These are phyloP conservation scores for Hemistola chrysoprasaria DNA, from an alignment of 2,888 invertebrate species.

Conservation along the genomic window DNA sequence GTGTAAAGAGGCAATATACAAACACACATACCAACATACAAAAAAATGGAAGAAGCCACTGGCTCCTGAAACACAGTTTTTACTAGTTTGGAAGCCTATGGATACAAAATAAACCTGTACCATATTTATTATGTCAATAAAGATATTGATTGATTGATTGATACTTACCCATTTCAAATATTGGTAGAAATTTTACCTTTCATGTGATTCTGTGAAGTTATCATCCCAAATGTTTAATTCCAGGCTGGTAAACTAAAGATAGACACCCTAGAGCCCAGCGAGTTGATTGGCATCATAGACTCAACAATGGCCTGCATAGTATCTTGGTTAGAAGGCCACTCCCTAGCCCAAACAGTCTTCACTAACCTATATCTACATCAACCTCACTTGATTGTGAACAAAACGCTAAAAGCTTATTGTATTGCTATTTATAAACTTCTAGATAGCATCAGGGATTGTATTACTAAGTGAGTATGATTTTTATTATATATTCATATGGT, in stretches of 20 bases:
- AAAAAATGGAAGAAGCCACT: too few relatives aligned
- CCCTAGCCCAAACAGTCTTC: slow-evolving; percentile 97
- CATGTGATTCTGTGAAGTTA: too few relatives aligned
- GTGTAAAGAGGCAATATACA: too few relatives aligned
- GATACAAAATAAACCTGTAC: too few relatives aligned
- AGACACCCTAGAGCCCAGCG: slow-evolving; percentile 87
- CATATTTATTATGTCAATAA: too few relatives aligned
- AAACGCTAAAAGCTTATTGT: slow-evolving; percentile 92
- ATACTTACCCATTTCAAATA: too few relatives aligned
- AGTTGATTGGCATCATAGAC: slow-evolving; percentile 96
- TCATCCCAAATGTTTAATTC: slow-evolving; percentile 44
- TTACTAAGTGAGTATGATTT: slow-evolving; percentile 90
- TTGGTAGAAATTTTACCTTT: too few relatives aligned
- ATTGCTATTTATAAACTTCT: slow-evolving; percentile 94
- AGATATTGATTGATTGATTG: too few relatives aligned
- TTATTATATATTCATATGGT: too few relatives aligned
- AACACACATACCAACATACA: too few relatives aligned
- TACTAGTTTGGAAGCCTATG: too few relatives aligned
- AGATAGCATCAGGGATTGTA: slow-evolving; percentile 93
- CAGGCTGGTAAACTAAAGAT: slow-evolving; percentile 90
- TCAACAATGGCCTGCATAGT: slow-evolving; percentile 96
- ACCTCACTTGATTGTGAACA: slow-evolving; percentile 92
- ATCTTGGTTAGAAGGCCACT: slow-evolving; percentile 98
- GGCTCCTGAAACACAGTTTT: too few relatives aligned
- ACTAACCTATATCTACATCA: slow-evolving; percentile 97